Percentiles rank a stretch among this genome's conserved stretches.
Conservation (phyloP, 2,797 vertebrate genomes). For the Artibeus lituratus region DNA sequence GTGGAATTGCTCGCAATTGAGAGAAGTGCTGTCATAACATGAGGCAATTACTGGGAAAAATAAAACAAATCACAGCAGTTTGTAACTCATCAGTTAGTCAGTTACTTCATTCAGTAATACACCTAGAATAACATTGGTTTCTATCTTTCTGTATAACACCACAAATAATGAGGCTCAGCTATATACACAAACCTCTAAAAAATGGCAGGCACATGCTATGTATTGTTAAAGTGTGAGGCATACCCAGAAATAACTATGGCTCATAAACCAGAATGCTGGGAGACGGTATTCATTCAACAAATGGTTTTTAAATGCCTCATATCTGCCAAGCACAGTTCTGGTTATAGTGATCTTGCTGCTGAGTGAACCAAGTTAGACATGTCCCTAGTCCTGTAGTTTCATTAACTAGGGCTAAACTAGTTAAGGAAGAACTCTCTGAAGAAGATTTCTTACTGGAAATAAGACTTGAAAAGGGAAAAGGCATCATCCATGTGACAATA, state of each 20-base stretch:
- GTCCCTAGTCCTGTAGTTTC: background rate
- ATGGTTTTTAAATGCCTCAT: background rate
- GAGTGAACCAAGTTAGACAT: background rate
- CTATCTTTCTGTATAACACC: background rate
- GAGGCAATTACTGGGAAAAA: background rate
- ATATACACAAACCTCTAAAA: background rate
- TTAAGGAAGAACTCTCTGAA: background rate
- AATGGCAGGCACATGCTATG: background rate
- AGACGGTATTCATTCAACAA: background rate
- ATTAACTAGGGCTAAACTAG: background rate
- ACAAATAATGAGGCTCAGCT: background rate
- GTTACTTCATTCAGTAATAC: background rate
- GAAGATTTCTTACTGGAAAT: background rate
- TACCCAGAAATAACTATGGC: background rate
- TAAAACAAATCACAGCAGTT: background rate
- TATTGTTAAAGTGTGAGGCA: background rate
- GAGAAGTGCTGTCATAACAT: background rate
- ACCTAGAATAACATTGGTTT: background rate
- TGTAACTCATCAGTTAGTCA: background rate
- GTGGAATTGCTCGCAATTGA: background rate
- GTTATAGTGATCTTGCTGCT: background rate
- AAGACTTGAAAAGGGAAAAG: background rate
- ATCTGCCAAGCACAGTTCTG: background rate
- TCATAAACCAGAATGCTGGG: background rate
- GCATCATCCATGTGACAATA: background rate